A percentile compares a stretch with the other conserved stretches of the same genome.
phyloP scores from a whole-genome alignment of 2,797 vertebrate genomes.

The Malacoctenus gilli region DNA sequence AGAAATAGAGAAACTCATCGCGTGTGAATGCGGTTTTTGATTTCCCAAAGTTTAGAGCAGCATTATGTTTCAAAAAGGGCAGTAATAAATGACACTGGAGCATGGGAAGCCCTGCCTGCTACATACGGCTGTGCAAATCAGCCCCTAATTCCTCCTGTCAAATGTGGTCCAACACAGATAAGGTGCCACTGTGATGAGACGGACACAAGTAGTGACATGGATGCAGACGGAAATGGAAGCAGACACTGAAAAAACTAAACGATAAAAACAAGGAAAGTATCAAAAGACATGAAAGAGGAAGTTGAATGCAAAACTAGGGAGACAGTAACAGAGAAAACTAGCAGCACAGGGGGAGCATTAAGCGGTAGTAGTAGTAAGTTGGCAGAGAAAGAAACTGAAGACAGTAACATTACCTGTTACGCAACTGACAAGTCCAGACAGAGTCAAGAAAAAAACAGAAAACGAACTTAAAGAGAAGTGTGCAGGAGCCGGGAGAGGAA shows the following conservation, averaged over 20 bases:
- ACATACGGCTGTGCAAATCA: too few species aligned
- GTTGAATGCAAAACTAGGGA: constrained; percentile 4
- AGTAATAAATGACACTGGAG: too few species aligned
- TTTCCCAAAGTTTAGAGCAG: too few species aligned
- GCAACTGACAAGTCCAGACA: constrained; percentile 86
- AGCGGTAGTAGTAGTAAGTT: too few species aligned
- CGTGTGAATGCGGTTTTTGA: too few species aligned
- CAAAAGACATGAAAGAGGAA: constrained; percentile 7
- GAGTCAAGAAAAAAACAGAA: constrained; percentile 59
- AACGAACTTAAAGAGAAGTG: constrained; percentile 60
- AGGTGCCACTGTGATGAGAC: constrained; percentile 42
- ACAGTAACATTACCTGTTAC: constrained; percentile 83
- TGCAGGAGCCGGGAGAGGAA: constrained; percentile 62
- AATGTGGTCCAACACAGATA: constrained; percentile 53
- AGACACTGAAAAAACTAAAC: constrained; percentile 2
- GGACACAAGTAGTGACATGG: constrained; percentile 35
- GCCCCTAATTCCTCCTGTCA: constrained; percentile 20
- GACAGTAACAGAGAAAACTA: constrained; percentile 26
- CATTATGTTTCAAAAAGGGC: too few species aligned
- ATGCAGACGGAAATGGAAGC: constrained; percentile 9
- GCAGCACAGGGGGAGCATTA: too few species aligned
- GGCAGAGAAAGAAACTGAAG: constrained; percentile 55
- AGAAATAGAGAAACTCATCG: too few species aligned
- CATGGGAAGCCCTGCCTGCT: too few species aligned
- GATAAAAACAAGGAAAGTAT: constrained; percentile 12